Percentiles rank a stretch among this genome's conserved stretches.
Conservation (phyloP, 2,888 invertebrate genomes). For the Andrena bucephala region DNA sequence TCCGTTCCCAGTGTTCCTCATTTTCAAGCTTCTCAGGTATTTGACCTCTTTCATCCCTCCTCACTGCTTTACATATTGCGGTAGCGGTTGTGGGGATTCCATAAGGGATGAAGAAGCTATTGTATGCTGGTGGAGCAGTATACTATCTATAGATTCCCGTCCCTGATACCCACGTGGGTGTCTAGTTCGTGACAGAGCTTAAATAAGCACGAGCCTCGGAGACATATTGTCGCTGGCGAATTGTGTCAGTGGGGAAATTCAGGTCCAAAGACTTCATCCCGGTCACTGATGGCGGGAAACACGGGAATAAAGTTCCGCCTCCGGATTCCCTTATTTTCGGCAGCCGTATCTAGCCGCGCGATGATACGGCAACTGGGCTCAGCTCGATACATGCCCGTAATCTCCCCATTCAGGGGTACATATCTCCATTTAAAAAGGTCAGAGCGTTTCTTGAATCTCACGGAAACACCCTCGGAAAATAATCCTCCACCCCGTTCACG, state of each 20-base stretch:
- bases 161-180: background rate
- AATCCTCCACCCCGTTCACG: background rate
- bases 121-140: background rate
- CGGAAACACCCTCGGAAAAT: background rate
- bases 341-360: background rate
- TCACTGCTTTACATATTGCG: background rate
- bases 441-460: background rate
- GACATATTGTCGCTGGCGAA: background rate
- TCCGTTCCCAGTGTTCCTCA: too few relatives aligned
- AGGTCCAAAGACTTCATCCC: background rate
- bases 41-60: background rate
- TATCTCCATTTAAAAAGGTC: slow-evolving; percentile 23
- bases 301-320: background rate
- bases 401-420: background rate
- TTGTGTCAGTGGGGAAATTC: background rate
- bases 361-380: slow-evolving; percentile 1
- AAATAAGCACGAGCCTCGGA: background rate
- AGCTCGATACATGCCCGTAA: background rate
- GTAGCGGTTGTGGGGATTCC: background rate
- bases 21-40: background rate
- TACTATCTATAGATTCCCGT: background rate
- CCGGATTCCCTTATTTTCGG: background rate
- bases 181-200: background rate
- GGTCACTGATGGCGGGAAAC: background rate
- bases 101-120: background rate